Base-by-base conservation (phyloP, 2,888 invertebrate species). In the Trachelus troglodyta region DNA sequence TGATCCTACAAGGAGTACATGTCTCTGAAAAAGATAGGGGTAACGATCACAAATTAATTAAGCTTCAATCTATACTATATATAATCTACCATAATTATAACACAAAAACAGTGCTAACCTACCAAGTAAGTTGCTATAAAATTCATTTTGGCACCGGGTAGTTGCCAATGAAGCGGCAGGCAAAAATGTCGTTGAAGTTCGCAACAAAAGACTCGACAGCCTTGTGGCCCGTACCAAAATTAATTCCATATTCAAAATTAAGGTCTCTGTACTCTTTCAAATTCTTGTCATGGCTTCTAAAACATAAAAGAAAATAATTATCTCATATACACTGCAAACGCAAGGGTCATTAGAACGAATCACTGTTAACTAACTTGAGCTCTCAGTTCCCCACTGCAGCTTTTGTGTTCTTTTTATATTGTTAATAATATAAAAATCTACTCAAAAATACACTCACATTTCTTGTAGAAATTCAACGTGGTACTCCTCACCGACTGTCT, bases 181-280 rank as follows among this genome's bases (percentile, higher is more conserved):
- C 31, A 81, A 15, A 11, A 81, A 76, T 33, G 74, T 69, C 0
- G 81, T 76, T 6, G 73, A 79, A n/a, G 79, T 79, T 74, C 84
- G 78, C 56, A 86, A 76, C 23, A 81, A 75, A 12, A 81, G 69
- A 30, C 75, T 80, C 12, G 83, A 74, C n/a, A 81, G 79, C 75
- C 81, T 83, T 23, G 82, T 23, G 40, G 83, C 83, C n/a, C 86
- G 84, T n/a, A 79, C 78, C 34, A 87, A 79, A 34, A 87, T 77
- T 34, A 85, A 74, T 73, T 87, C 87, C 88, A 88, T 88, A 79
- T 81, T 87, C 76, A 15, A 71, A 71, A 71, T 56, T 15, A 71
- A 33, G 69, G 12, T 34, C 4, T 31, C 71, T 31, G 71, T 71
- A 33, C 4, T 34, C 12, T 11, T 31, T 71, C 2, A 56, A 23